Evolutionary conservation across 2,797 vertebrate species (phyloP), one percentile per base, ranked within the genome.

Genomic region (Steatocranus sp.): DNA sequence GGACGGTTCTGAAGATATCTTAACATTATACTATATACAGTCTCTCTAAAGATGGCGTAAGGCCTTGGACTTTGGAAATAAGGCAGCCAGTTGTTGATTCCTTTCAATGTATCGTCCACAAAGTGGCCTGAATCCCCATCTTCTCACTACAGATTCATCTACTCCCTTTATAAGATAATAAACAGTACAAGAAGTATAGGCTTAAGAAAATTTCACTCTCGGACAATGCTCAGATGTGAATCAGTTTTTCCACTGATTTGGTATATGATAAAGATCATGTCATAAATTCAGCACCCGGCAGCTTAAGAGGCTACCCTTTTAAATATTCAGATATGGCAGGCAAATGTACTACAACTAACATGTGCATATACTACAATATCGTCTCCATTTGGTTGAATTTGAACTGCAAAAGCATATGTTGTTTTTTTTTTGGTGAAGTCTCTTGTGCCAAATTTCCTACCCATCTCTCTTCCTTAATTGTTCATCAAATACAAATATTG

Each of bases 231-330:
- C 91, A 90, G 92, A 94, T 87, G 93, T 92, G 78, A 94, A 94
- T 93, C 91, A 93, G 94, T 85, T 89, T 86, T 84, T 76, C 85
- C 86, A 94, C 88, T 93, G 90, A 95, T 94, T 95, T 93, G 93
- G 94, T 95, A 88, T 92, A 93, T 95, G 94, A 93, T 95, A 93
- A 96, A 94, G 93, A 95, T 94, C 88, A 94, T 95, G 94, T 95
- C 89, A 93, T 93, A 93, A 95, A 95, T 94, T 96, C 95, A 96
- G 96, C 96, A 96, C 96, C 96, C 95, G 94, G 94, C 87, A 96
- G 96, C 96, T 91, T 75, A 89, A 91, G 86, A 87, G 81, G 93
- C 95, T 48, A 88, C 93, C 94, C 43, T 88, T 94, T 88, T 94
- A 86, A 88, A 90, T 93, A 94, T 92, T 95, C 89, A 89, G 94